A percentile compares a stretch with the other conserved stretches of the same genome.
phyloP scores from a whole-genome alignment of 2,113 vertebrate species.

The Heliornis fulica region DNA sequence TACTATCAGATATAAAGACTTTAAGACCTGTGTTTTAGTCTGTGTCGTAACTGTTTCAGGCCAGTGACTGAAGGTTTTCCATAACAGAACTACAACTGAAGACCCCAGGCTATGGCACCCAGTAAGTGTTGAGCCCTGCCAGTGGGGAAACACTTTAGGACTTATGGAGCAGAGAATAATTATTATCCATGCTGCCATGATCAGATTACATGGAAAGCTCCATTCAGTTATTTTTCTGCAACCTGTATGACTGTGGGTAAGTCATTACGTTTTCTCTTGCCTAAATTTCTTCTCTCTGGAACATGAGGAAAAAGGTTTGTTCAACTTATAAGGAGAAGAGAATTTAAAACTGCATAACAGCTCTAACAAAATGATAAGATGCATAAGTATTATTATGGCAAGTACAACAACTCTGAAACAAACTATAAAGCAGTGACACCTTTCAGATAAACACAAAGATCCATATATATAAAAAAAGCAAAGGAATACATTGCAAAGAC shows the following conservation, averaged over 20 bases:
- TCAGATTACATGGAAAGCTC: neutral
- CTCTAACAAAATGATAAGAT: neutral
- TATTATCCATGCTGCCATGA: neutral
- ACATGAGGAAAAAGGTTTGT: neutral
- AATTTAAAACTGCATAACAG: neutral
- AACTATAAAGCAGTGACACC: neutral
- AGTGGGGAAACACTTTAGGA: neutral
- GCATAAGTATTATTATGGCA: neutral
- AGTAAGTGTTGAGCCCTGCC: accelerated
- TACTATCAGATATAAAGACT: neutral
- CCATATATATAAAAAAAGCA: neutral
- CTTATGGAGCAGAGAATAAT: neutral
- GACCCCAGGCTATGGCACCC: neutral
- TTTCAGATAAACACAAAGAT: neutral
- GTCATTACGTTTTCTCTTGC: neutral
- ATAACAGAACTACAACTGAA: neutral
- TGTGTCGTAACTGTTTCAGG: neutral
- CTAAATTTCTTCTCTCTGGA: neutral
- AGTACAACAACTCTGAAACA: neutral
- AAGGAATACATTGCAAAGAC: neutral
- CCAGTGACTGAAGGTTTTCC: neutral
- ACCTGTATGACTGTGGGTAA: neutral
- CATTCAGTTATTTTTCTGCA: neutral
- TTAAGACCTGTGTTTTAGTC: neutral
- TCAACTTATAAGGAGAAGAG: neutral